Base-by-base conservation (phyloP, 2,888 invertebrate species). In the Phengaris arion region DNA sequence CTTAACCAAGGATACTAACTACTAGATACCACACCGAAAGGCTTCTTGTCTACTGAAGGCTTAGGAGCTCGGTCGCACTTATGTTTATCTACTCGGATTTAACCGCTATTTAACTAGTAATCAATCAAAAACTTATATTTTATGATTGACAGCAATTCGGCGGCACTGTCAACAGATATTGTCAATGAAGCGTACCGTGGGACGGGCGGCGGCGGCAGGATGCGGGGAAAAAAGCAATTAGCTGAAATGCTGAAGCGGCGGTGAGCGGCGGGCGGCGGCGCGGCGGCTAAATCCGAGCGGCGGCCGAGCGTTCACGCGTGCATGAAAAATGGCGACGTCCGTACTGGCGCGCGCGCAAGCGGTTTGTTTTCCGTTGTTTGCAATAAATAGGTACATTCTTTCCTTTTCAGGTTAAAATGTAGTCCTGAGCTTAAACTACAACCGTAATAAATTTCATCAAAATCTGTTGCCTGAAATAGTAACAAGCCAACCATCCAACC, bases 281-380 rank as follows among this genome's bases (percentile, higher is more conserved):
- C 77, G 78, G 72, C 79, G 77, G 83, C 88, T 89, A 89, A 87
- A 87, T 87, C 87, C 86, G 89, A 82, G 79, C 77, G 78, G 80
- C 88, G 85, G 82, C 86, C 86, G 80, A 86, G 88, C 92, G 88
- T 91, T 92, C 91, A 93, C 81, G 87, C 92, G 91, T 90, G 88
- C 82, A 90, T 92, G 92, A 93, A 91, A 91, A 90, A 93, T 92
- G 89, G 88, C 81, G 81, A 76, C 81, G 83, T 77, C 77, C 75
- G 74, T 77, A 76, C 80, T 79, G 78, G 81, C 82, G 79, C 78
- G 78, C 69, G 76, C 82, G 77, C 77, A 79, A 78, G 13, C 51
- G 10, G 15, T 12, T 72, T 22, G 59, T 59, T 10, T 9, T 4
- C 15, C 22, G 15, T 59, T 15, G 22, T 59, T 59, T 22, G 22